phyloP scores from a whole-genome alignment of 1,140 invertebrate species.

The Hormaphis cornu region DNA sequence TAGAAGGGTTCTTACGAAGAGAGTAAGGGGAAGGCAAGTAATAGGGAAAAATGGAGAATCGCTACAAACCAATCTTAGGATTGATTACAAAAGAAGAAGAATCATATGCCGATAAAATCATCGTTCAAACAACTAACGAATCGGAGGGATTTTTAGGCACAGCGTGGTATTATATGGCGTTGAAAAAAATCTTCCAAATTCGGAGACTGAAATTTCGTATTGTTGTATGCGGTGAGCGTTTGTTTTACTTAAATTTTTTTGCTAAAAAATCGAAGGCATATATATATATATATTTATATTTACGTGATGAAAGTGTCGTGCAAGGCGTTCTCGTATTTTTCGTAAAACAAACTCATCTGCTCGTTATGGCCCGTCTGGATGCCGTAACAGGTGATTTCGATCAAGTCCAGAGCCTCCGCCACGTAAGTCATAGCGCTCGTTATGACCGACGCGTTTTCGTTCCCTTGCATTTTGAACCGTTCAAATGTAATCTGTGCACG shows the following conservation, averaged over 20 bases:
- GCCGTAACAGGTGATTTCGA: not conserved
- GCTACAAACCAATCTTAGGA: too few relatives aligned
- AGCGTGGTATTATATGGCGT: too few relatives aligned
- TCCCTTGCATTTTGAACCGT: not conserved
- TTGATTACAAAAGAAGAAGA: too few relatives aligned
- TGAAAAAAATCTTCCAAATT: too few relatives aligned
- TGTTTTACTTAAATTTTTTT: not conserved
- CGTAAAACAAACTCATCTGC: not conserved
- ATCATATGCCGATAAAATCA: too few relatives aligned
- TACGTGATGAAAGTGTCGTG: not conserved
- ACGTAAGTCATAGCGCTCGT: not conserved
- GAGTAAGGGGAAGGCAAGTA: too few relatives aligned
- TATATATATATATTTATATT: not conserved
- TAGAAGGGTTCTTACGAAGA: too few relatives aligned
- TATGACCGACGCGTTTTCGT: not conserved
- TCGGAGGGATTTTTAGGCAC: too few relatives aligned
- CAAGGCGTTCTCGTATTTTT: conserved; percentile 1
- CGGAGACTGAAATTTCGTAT: too few relatives aligned
- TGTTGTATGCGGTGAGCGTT: too few relatives aligned
- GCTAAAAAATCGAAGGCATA: not conserved
- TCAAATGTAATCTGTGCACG: not conserved
- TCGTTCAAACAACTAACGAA: too few relatives aligned
- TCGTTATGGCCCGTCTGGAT: not conserved
- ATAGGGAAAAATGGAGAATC: too few relatives aligned
- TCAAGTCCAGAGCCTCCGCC: not conserved